These are phyloP conservation scores for Drosophila simulans DNA, from an alignment of 1,140 invertebrate species.

Conservation along the genomic window DNA sequence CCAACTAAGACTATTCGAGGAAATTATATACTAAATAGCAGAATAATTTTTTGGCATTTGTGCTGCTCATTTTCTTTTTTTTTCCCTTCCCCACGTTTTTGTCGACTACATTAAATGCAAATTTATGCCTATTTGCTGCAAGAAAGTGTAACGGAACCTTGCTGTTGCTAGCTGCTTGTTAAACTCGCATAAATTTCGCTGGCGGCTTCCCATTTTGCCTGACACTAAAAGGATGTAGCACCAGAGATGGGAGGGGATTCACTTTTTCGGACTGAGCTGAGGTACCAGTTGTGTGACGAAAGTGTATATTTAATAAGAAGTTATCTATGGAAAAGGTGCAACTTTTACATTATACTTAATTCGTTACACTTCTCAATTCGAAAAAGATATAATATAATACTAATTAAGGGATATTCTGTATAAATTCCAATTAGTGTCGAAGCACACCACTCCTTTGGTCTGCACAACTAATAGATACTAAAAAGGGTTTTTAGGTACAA, in stretches of 20 bases:
- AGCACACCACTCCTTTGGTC: too few species aligned
- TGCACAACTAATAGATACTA: too few species aligned
- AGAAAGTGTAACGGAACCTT: constrained; percentile 75
- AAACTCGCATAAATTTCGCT: constrained; percentile 71
- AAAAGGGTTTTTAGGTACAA: too few species aligned
- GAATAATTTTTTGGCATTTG: constrained; percentile 78
- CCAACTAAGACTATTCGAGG: constrained; percentile 34
- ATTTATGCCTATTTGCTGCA: constrained; percentile 77
- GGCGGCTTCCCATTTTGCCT: constrained; percentile 27
- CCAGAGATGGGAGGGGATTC: constrained; percentile 5
- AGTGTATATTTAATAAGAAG: background rate
- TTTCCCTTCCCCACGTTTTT: constrained; percentile 28
- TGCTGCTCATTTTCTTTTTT: constrained; percentile 46
- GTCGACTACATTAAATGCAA: constrained; percentile 76
- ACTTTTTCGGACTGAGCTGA: too few species aligned
- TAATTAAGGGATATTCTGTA: too few species aligned
- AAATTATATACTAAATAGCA: constrained; percentile 83
- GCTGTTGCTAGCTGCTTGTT: constrained; percentile 62
- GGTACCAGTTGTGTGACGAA: background rate
- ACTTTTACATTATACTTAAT: too few species aligned
- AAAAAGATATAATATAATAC: too few species aligned
- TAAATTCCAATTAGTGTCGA: too few species aligned
- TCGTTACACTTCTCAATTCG: too few species aligned
- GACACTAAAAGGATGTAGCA: constrained; percentile 59
- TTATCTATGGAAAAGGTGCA: too few species aligned